Percentiles rank a stretch among this genome's conserved stretches.
phyloP scores from a whole-genome alignment of 2,888 invertebrate genomes.

The Lapara coniferarum region DNA sequence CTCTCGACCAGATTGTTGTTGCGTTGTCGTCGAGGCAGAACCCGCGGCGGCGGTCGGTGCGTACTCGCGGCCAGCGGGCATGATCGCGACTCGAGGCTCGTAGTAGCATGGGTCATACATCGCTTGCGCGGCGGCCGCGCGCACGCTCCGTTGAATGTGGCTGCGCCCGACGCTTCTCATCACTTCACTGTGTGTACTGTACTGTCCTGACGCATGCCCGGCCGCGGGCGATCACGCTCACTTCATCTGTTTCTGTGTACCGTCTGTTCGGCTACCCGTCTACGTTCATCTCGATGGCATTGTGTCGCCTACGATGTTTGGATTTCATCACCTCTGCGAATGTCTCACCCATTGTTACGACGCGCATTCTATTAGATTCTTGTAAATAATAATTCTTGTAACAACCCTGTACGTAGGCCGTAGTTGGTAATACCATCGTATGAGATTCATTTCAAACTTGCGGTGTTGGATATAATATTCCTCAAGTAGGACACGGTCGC shows the following conservation, averaged over 20 bases:
- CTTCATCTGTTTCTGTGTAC: slow-evolving; percentile 82
- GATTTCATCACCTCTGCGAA: slow-evolving; percentile 77
- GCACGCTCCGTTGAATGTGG: slow-evolving; percentile 83
- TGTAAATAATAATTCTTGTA: slow-evolving; percentile 70
- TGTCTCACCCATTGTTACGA: slow-evolving; percentile 79
- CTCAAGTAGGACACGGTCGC: slow-evolving; percentile 62
- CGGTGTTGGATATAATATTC: slow-evolving; percentile 57
- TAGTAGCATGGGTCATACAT: slow-evolving; percentile 83
- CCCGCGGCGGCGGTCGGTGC: slow-evolving; percentile 36
- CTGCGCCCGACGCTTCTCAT: slow-evolving; percentile 83
- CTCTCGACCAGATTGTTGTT: slow-evolving; percentile 32
- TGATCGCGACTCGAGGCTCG: slow-evolving; percentile 52
- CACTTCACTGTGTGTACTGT: slow-evolving; percentile 83
- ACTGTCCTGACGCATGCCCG: slow-evolving; percentile 83
- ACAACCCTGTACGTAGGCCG: slow-evolving; percentile 64
- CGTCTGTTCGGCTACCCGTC: slow-evolving; percentile 78
- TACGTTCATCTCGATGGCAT: slow-evolving; percentile 79
- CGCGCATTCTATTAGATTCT: slow-evolving; percentile 80
- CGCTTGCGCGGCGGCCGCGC: slow-evolving; percentile 82
- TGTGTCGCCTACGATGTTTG: slow-evolving; percentile 75
- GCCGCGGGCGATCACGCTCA: slow-evolving; percentile 82
- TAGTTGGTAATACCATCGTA: slow-evolving; percentile 61
- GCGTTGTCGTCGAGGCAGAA: slow-evolving; percentile 33
- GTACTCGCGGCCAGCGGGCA: slow-evolving; percentile 33
- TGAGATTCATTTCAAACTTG: slow-evolving; percentile 51